These are phyloP conservation scores for Imbricaverruca yamaguchii DNA, from an alignment of 2,888 invertebrate genomes.

Conservation along the genomic window DNA sequence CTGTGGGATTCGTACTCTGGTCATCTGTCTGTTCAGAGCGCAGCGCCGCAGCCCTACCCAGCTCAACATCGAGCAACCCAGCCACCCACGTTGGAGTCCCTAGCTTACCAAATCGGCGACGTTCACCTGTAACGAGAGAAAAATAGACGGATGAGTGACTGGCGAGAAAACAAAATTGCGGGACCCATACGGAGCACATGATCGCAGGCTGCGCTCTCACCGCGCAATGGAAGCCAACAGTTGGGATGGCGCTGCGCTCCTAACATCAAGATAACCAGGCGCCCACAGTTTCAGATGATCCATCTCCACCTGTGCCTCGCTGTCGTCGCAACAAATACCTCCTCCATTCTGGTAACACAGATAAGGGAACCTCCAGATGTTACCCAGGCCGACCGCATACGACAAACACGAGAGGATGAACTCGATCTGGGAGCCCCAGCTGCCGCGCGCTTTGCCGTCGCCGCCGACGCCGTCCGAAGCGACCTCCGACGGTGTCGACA, in stretches of 20 bases:
- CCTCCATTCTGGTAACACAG: slow-evolving; percentile 42
- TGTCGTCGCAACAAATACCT: slow-evolving; percentile 34
- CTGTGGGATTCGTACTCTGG: neutral
- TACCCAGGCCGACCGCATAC: slow-evolving; percentile 48
- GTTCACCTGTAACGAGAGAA: slow-evolving; percentile 21
- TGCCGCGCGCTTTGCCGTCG: slow-evolving; percentile 39
- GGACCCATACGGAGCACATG: slow-evolving; percentile 6
- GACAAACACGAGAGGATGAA: slow-evolving; percentile 48
- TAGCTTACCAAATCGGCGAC: slow-evolving; percentile 18
- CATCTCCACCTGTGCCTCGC: slow-evolving; percentile 22
- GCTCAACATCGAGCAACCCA: neutral
- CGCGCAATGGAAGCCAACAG: neutral
- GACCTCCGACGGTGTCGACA: slow-evolving; percentile 18
- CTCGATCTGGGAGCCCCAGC: slow-evolving; percentile 45
- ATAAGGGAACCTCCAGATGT: slow-evolving; percentile 52
- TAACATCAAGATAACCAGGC: slow-evolving; percentile 6
- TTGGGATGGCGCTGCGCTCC: neutral
- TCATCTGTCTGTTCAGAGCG: neutral
- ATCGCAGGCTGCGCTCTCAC: neutral
- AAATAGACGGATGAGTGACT: slow-evolving; percentile 2
- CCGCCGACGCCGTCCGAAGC: slow-evolving; percentile 28
- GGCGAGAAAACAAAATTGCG: neutral
- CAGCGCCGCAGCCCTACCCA: neutral
- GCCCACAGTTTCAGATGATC: slow-evolving; percentile 18
- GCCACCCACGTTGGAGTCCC: neutral